A percentile compares a stretch with the other conserved stretches of the same genome.
These are phyloP conservation scores for Scomber colias DNA, from an alignment of 2,113 vertebrate genomes.

Conservation along the genomic window DNA sequence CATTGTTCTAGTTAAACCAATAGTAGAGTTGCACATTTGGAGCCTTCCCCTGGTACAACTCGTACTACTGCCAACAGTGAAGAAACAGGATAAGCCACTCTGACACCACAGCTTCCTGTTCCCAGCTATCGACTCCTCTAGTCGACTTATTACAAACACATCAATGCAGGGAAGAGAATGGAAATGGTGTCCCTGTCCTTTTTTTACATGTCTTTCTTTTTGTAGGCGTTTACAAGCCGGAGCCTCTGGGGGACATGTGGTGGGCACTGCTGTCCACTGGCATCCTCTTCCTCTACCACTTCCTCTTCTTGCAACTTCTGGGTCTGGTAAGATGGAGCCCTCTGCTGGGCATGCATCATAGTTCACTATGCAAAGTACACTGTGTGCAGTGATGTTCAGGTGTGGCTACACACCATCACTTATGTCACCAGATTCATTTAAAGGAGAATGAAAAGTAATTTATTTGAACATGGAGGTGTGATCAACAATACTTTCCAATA, in stretches of 20 bases:
- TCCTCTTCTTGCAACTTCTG: conserved; percentile 92
- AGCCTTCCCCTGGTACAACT: background rate
- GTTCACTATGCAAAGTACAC: background rate
- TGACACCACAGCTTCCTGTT: conserved; percentile 39
- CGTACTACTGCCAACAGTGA: background rate
- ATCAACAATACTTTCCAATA: background rate
- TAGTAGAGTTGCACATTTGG: background rate
- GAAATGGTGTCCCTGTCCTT: background rate
- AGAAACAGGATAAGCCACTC: conserved; percentile 53
- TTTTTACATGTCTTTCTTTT: conserved; percentile 14
- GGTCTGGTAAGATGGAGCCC: conserved; percentile 91
- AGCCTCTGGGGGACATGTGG: conserved; percentile 94
- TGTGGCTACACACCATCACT: background rate
- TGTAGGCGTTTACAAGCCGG: conserved; percentile 95
- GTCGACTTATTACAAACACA: background rate
- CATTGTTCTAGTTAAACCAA: background rate
- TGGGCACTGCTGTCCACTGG: conserved; percentile 96
- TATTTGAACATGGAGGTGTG: background rate
- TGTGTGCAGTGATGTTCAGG: background rate
- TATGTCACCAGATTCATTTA: background rate
- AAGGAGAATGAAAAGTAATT: background rate
- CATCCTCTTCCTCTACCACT: conserved; percentile 98
- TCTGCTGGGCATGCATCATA: conserved; percentile 62
- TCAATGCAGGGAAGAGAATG: background rate
- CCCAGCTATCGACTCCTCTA: background rate